Evolutionary conservation across 2,888 invertebrate genomes (phyloP), one percentile per base, ranked within the genome.

Genomic region (Ectemnius lituratus): DNA sequence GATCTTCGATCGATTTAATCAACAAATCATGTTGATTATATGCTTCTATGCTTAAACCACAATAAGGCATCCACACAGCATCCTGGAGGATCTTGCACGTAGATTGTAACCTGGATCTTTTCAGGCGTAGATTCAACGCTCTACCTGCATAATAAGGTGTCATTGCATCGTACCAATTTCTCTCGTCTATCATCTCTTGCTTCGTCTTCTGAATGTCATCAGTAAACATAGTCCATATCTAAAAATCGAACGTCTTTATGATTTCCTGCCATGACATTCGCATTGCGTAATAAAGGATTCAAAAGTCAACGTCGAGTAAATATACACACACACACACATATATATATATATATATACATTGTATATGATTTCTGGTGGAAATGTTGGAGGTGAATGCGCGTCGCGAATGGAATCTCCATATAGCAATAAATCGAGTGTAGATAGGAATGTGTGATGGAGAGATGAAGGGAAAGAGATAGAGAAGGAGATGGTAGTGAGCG

Each of bases 1-100:
- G 89, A 6, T 92, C 93, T 18, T 94, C 93, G 57, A 94, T 94
- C 45, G 94, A 93, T 0, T 91, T 91, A 78, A 93, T 91, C 6
- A 95, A 90, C 68, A 93, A 91, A 74, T 94, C 94, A 73, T 94
- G 95, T 86, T 95, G 95, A 78, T 95, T 94, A 76, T 94, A 93
- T 45, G 96, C 94, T 73, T 95, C 95, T 63, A 94, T 94, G 0
- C 95, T 94, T 84, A 94, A 94, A 67, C 95, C 94, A 87, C 95
- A 95, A 4, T 93, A 92, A 28, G 96, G 94, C 91, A 97, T 91
- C 96, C 97, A 97, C 56, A 94, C 93, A 0, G 96, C 95, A 61
- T 94, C 93, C 46, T 94, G 94, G 89, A 97, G 92, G 66, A 94
- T 91, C 87, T 94, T 92, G 82, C 93, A 93, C 37, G 94, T 88